phyloP scores from a whole-genome alignment of 2,888 invertebrate species.

The Leucania comma region DNA sequence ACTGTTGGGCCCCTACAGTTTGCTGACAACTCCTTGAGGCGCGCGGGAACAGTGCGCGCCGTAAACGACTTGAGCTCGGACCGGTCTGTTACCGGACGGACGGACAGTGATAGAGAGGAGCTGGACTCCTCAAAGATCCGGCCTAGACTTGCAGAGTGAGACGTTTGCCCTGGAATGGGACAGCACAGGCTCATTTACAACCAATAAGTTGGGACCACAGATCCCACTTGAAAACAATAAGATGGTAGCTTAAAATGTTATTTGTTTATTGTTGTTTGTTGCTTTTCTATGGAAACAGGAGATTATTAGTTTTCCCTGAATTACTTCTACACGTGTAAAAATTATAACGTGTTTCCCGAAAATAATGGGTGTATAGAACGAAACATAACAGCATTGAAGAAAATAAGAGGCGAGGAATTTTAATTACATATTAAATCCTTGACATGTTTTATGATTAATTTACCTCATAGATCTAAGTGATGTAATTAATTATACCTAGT shows the following conservation, averaged over 20 bases:
- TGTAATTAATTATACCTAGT: background rate
- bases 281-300: background rate
- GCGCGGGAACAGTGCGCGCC: no score
- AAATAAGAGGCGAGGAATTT: background rate
- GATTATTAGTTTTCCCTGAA: background rate
- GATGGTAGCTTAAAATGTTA: background rate
- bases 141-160: background rate
- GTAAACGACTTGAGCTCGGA: no score
- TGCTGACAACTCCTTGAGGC: no score
- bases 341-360: background rate
- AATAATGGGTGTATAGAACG: background rate
- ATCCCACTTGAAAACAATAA: background rate
- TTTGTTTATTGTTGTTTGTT: background rate
- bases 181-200: background rate
- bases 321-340: conserved; percentile 9
- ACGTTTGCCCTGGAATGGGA: no score
- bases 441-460: background rate
- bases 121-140: no score
- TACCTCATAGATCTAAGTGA: background rate
- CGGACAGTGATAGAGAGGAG: no score
- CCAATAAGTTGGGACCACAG: background rate
- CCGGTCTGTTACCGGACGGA: no score
- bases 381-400: background rate
- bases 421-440: background rate
- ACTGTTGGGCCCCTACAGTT: no score